A percentile compares a stretch with the other conserved stretches of the same genome.
Conservation (phyloP, 1,140 invertebrate genomes). For the Lysiphlebus fabarum region DNA sequence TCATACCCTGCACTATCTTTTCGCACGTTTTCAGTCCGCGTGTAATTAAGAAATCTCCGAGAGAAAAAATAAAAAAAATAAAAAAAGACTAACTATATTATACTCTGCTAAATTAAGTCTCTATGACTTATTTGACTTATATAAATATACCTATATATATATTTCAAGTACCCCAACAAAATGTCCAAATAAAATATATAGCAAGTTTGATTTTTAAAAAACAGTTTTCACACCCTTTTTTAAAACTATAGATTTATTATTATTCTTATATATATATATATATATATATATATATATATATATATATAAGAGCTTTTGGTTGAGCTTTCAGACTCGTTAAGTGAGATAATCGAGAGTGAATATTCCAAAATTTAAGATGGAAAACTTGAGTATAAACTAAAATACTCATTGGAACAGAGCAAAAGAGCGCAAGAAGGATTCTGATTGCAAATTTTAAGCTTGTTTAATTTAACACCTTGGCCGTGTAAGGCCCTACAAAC, state of each 20-base stretch:
- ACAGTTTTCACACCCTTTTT: no score
- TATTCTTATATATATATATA: no score
- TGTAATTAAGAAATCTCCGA: conserved; percentile 55
- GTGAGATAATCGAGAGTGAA: conserved; percentile 25
- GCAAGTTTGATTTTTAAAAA: no score
- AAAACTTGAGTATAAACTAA: conserved; percentile 19
- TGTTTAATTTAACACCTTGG: conserved; percentile 51
- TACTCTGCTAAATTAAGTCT: conserved; percentile 53
- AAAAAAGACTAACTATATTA: conserved; percentile 32
- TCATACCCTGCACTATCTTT: conserved; percentile 9
- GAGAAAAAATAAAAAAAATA: conserved; percentile 22
- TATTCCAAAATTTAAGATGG: conserved; percentile 21
- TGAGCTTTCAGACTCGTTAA: conserved; percentile 7
- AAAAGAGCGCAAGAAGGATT: conserved; percentile 19
- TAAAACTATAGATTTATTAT: no score
- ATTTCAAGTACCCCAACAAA: no score
- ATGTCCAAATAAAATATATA: no score
- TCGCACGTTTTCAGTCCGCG: conserved; percentile 21
- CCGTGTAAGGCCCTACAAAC: conserved; percentile 25
- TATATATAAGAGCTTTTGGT: no score
- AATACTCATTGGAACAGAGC: neutral
- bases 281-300: no score
- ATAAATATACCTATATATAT: no score
- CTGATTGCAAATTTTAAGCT: conserved; percentile 47
- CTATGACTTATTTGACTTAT: conserved; percentile 52